A percentile compares a stretch with the other conserved stretches of the same genome.
These are phyloP conservation scores for Pheucticus melanocephalus DNA, from an alignment of 2,113 vertebrate genomes.

Conservation along the genomic window DNA sequence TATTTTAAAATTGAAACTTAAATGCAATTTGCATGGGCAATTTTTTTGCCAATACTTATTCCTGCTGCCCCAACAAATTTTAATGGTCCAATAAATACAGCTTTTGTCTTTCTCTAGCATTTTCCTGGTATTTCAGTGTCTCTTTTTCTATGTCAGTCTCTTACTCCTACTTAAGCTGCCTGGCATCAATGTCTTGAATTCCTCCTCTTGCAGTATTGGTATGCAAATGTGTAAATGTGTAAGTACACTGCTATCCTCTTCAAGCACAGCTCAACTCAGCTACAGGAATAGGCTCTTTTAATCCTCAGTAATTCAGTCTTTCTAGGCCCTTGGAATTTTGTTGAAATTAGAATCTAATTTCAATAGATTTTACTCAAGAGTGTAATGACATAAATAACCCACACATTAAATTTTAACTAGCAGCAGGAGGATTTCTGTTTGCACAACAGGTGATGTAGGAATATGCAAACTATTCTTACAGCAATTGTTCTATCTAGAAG, in stretches of 20 bases:
- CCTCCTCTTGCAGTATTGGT: neutral
- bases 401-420: neutral
- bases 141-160: neutral
- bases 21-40: neutral
- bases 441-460: neutral
- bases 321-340: neutral
- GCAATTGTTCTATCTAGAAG: neutral
- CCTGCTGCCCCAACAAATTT: neutral
- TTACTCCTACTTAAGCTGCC: neutral
- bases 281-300: neutral
- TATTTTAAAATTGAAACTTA: neutral
- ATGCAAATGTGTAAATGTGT: neutral
- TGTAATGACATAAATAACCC: neutral
- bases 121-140: neutral
- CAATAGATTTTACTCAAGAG: neutral
- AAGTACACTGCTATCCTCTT: neutral
- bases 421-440: neutral
- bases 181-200: neutral
- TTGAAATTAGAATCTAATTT: neutral
- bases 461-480: neutral
- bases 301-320: neutral
- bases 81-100: neutral
- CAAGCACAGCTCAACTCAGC: neutral
- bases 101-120: neutral
- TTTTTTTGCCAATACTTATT: neutral